phyloP scores from a whole-genome alignment of 1,140 invertebrate species.

The Hylyphantes graminicola region DNA sequence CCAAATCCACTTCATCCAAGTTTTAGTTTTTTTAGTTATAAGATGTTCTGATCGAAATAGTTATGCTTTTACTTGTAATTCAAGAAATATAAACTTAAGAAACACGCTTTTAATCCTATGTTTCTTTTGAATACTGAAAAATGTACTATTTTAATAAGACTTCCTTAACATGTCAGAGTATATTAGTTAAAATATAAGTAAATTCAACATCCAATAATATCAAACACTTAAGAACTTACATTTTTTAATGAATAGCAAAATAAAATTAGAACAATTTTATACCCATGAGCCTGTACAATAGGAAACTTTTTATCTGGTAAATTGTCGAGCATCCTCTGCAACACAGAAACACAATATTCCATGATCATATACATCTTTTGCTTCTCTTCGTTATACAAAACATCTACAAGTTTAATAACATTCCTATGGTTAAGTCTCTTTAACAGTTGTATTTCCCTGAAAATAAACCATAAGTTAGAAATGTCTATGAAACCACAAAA shows the following conservation, averaged over 20 bases:
- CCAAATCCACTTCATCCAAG: too few species aligned
- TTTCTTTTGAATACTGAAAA: too few species aligned
- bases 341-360: constrained; percentile 74
- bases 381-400: constrained; percentile 92
- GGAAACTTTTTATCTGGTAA: constrained; percentile 92
- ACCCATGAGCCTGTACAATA: constrained; percentile 91
- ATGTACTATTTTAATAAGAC: too few species aligned
- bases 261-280: constrained; percentile 39
- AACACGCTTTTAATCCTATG: too few species aligned
- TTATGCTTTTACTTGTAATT: too few species aligned
- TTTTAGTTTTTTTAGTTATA: too few species aligned
- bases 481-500: too few species aligned
- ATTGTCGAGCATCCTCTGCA: constrained; percentile 93
- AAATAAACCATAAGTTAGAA: constrained; percentile 57
- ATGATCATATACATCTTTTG: constrained; percentile 91
- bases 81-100: too few species aligned
- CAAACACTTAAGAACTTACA: too few species aligned
- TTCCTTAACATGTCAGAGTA: too few species aligned
- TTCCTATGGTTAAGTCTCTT: constrained; percentile 91
- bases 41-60: too few species aligned
- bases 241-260: not conserved
- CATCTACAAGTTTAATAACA: constrained; percentile 91
- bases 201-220: not conserved
- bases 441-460: constrained; percentile 91
- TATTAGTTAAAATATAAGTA: too few species aligned